Evolutionary conservation across 2,797 vertebrate species (phyloP).

Genomic region (Dipus sagitta): DNA sequence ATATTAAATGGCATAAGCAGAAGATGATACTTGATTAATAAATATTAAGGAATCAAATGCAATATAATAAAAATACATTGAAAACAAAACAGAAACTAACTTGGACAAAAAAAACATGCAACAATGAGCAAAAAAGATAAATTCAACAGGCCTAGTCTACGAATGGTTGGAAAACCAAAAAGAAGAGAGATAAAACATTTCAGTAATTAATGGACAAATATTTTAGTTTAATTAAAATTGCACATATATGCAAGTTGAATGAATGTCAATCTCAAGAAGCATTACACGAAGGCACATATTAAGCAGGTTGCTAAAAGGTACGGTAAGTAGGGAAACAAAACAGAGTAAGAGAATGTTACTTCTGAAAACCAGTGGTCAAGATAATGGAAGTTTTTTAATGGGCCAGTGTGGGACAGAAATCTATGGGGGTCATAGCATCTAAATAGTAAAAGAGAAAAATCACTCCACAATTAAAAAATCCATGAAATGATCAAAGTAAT

Average conservation of each 20-base stretch:
- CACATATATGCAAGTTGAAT: neutral
- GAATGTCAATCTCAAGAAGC: neutral
- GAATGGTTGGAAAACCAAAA: neutral
- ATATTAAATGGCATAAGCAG: neutral
- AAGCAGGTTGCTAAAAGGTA: neutral
- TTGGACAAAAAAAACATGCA: neutral
- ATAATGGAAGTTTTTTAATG: neutral
- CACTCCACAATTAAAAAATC: neutral
- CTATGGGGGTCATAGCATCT: accelerated
- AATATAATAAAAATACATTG: neutral
- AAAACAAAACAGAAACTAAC: neutral
- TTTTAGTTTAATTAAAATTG: neutral
- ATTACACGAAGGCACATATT: neutral
- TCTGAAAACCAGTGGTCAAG: neutral
- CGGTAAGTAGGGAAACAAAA: neutral
- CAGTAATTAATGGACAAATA: neutral
- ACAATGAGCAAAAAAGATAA: neutral
- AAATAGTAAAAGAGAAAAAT: neutral
- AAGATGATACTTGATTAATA: neutral
- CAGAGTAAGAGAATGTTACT: neutral
- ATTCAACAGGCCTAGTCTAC: neutral
- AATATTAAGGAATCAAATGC: neutral
- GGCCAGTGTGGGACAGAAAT: neutral
- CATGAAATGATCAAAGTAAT: neutral
- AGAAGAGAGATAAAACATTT: neutral